Percentiles rank a stretch among this genome's conserved stretches.
phyloP scores from a whole-genome alignment of 2,888 invertebrate species.

The Barypeithes pellucidus region DNA sequence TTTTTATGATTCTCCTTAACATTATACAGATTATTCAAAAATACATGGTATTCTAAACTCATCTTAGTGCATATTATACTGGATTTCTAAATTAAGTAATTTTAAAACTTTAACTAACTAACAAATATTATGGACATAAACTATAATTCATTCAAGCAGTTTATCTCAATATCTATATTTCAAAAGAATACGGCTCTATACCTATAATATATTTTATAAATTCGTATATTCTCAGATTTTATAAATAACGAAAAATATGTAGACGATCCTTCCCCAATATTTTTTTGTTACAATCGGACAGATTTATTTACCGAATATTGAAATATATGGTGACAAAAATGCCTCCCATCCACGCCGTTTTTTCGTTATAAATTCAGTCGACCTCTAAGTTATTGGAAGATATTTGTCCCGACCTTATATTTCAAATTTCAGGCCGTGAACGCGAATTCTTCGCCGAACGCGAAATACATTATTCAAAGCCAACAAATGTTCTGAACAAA shows the following conservation, averaged over 20 bases:
- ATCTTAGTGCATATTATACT: too few relatives aligned
- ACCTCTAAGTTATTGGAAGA: slow-evolving; percentile 1
- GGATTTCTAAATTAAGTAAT: too few relatives aligned
- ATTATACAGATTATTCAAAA: too few relatives aligned
- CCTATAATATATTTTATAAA: neutral
- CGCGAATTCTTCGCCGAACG: neutral
- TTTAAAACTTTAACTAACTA: too few relatives aligned
- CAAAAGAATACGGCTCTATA: too few relatives aligned
- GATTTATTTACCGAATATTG: slow-evolving; percentile 1
- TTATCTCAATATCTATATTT: too few relatives aligned
- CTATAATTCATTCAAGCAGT: too few relatives aligned
- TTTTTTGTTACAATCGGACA: slow-evolving; percentile 4
- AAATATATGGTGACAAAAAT: slow-evolving; percentile 19
- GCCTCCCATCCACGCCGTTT: neutral
- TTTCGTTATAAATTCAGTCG: slow-evolving; percentile 21
- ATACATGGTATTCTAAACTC: too few relatives aligned
- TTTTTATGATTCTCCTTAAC: too few relatives aligned
- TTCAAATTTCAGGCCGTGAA: slow-evolving; percentile 13
- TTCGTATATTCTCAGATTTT: neutral
- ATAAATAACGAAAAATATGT: neutral
- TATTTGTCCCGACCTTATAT: slow-evolving; percentile 16
- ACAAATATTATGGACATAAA: too few relatives aligned
- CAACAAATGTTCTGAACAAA: slow-evolving; percentile 1
- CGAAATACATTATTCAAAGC: slow-evolving; percentile 12
- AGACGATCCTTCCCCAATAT: neutral